Percentiles rank a stretch among this genome's conserved stretches.
Conservation (phyloP, 2,888 invertebrate genomes). For the Torymus aiolomorphi region DNA sequence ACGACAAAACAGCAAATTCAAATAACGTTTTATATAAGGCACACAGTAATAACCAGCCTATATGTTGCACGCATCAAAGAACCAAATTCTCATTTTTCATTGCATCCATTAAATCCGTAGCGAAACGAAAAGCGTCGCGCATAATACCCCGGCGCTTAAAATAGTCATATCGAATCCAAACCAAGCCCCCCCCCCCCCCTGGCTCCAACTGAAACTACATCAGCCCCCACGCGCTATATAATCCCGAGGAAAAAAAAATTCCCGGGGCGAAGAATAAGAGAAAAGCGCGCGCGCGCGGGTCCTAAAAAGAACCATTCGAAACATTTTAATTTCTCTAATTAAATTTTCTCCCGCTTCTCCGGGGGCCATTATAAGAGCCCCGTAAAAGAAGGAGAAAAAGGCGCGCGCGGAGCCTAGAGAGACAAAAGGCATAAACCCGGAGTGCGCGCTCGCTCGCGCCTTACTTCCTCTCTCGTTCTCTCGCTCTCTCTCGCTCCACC, state of each 20-base stretch:
- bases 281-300: neutral
- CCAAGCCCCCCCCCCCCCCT: too few relatives aligned
- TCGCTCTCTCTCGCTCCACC: neutral
- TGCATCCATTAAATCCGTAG: too few relatives aligned
- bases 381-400: conserved; percentile 11
- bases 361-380: conserved; percentile 1
- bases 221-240: too few relatives aligned
- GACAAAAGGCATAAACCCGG: conserved; percentile 46
- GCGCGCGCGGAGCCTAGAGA: conserved; percentile 6
- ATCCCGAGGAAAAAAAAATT: neutral
- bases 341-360: conserved; percentile 39
- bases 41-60: too few relatives aligned
- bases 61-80: too few relatives aligned
- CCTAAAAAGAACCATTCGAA: conserved; percentile 48
- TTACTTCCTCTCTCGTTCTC: conserved; percentile 13
- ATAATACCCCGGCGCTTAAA: too few relatives aligned
- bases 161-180: too few relatives aligned
- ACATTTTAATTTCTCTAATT: conserved; percentile 56
- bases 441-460: neutral
- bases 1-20: too few relatives aligned
- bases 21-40: too few relatives aligned
- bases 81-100: too few relatives aligned
- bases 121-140: too few relatives aligned
- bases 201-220: too few relatives aligned
- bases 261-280: neutral